A percentile compares a stretch with the other conserved stretches of the same genome.
These are phyloP conservation scores for Limnephilus marmoratus DNA, from an alignment of 2,888 invertebrate species.

Conservation along the genomic window DNA sequence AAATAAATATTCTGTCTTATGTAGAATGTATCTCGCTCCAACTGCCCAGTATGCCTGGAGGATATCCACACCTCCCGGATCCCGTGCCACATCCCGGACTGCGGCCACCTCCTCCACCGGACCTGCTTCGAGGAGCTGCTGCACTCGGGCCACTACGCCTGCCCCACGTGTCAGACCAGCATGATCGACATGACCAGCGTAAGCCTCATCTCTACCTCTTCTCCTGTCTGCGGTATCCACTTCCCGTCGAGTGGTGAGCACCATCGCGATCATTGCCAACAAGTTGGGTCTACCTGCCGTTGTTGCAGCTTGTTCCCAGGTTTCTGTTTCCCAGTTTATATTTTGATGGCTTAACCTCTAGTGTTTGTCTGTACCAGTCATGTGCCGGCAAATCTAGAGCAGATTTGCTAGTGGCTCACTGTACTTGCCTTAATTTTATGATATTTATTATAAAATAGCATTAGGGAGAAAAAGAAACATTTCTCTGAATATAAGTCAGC, in stretches of 20 bases:
- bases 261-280: not conserved
- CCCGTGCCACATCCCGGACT: conserved; percentile 92
- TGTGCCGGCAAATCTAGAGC: too few species aligned
- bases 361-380: too few species aligned
- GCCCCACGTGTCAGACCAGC: conserved; percentile 92
- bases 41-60: conserved; percentile 93
- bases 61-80: conserved; percentile 94
- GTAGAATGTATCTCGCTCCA: conserved; percentile 91
- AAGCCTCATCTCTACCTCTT: not conserved
- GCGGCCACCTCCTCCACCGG: conserved; percentile 91
- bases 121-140: conserved; percentile 89
- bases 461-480: too few species aligned
- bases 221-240: not conserved
- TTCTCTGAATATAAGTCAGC: too few species aligned
- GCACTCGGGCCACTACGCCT: conserved; percentile 89
- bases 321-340: not conserved
- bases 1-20: conserved; percentile 78
- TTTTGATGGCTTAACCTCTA: not conserved
- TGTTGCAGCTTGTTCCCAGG: not conserved
- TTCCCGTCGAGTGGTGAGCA: not conserved
- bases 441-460: too few species aligned
- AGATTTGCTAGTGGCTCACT: too few species aligned
- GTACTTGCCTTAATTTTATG: too few species aligned
- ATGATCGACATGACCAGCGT: conserved; percentile 87
- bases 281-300: not conserved